Percentiles rank a stretch among this genome's conserved stretches.
phyloP scores from a whole-genome alignment of 92 coral and sea anemone genomes.

The Palythoa grandis region DNA sequence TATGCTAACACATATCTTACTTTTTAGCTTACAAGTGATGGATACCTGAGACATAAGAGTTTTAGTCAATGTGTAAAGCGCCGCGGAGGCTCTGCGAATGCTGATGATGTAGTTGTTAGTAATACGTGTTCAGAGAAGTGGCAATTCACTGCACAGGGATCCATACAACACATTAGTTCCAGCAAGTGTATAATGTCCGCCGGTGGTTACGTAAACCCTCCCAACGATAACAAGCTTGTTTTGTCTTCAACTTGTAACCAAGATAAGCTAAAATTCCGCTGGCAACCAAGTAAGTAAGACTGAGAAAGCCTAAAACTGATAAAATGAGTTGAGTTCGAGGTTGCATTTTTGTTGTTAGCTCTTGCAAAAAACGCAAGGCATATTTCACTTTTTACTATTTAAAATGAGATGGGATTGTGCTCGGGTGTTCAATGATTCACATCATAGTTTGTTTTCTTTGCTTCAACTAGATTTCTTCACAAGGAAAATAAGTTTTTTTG shows the following conservation, averaged over 20 bases:
- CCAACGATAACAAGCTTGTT: constrained; percentile 61
- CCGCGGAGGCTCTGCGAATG: constrained; percentile 59
- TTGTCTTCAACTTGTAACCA: constrained; percentile 71
- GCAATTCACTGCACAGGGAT: constrained; percentile 79
- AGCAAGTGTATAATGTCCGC: constrained; percentile 67
- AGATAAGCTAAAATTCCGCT: constrained; percentile 73
- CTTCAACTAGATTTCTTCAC: too few relatives aligned
- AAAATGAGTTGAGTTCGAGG: too few relatives aligned
- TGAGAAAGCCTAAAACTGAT: too few relatives aligned
- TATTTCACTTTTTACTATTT: too few relatives aligned
- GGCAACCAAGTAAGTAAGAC: constrained; percentile 51
- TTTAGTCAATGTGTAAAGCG: constrained; percentile 69
- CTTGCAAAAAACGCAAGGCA: too few relatives aligned
- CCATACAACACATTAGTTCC: constrained; percentile 64
- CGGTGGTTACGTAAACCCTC: constrained; percentile 58
- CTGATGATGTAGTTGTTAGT: constrained; percentile 77
- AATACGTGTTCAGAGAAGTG: constrained; percentile 73
- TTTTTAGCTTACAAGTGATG: constrained; percentile 58
- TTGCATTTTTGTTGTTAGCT: too few relatives aligned
- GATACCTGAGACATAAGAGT: constrained; percentile 71
- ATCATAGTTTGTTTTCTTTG: too few relatives aligned
- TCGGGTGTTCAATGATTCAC: too few relatives aligned
- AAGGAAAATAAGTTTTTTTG: too few relatives aligned
- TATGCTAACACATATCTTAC: not conserved
- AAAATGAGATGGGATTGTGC: too few relatives aligned